Conservation (phyloP, 2,888 invertebrate genomes). For the Himalopsyche japonica region DNA sequence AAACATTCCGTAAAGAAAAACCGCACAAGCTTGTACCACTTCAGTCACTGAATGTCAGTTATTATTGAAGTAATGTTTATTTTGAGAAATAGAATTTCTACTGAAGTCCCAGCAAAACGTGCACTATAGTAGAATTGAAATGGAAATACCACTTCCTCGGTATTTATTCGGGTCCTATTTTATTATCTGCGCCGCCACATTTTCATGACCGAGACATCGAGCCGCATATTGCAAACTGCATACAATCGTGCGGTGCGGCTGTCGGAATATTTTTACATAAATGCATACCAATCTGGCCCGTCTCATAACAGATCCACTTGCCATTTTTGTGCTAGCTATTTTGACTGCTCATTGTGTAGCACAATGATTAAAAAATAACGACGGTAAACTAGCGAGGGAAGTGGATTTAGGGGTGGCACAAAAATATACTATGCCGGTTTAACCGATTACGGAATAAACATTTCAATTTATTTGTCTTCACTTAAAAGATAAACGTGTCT, state of each 20-base stretch:
- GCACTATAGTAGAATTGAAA: not conserved
- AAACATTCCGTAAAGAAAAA: too few relatives aligned
- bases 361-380: not conserved
- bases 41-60: too few relatives aligned
- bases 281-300: constrained; percentile 14
- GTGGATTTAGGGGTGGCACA: too few relatives aligned
- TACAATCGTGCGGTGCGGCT: not conserved
- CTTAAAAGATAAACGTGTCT: too few relatives aligned
- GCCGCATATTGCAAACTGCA: constrained; percentile 15
- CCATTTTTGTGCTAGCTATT: not conserved
- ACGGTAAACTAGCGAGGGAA: not conserved
- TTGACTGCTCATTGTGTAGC: not conserved
- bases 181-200: not conserved
- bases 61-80: too few relatives aligned
- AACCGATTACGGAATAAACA: too few relatives aligned
- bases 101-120: not conserved
- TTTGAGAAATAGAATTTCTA: not conserved
- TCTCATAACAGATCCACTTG: not conserved
- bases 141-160: not conserved
- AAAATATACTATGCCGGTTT: too few relatives aligned
- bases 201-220: not conserved
- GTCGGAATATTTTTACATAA: constrained; percentile 33
- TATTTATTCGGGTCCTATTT: not conserved
- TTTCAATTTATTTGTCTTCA: too few relatives aligned
- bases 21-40: too few relatives aligned